Evolutionary conservation across 53 echinoderm and acorn worm species (phyloP).

Genomic region (Antedon mediterranea): DNA sequence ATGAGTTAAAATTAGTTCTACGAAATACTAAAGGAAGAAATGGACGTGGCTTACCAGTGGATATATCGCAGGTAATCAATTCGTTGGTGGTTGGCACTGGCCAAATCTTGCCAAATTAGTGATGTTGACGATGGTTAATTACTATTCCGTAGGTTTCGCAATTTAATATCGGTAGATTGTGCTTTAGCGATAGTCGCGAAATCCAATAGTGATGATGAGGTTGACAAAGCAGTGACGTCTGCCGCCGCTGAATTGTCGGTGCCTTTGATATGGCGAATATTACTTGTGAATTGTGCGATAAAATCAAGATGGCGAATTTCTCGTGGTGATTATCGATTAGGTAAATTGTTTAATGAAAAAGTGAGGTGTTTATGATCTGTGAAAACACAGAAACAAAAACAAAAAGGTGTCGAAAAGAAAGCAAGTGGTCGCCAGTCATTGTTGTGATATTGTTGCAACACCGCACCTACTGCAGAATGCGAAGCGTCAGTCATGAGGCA

Average conservation of each 20-base stretch:
- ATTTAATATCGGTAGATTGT: too few species aligned
- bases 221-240: too few species aligned
- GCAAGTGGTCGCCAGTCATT: constrained; percentile 11
- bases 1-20: constrained; percentile 16
- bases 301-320: constrained; percentile 1
- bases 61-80: constrained; percentile 26
- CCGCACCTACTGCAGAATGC: constrained; percentile 19
- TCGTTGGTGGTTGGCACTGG: too few species aligned
- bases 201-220: too few species aligned
- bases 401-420: constrained; percentile 14
- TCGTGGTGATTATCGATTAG: constrained; percentile 5
- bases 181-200: too few species aligned
- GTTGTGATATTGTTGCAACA: constrained; percentile 21
- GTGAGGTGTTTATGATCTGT: constrained; percentile 19
- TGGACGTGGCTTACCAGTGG: constrained; percentile 33
- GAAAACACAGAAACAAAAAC: constrained; percentile 3
- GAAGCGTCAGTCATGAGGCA: constrained; percentile 31
- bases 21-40: constrained; percentile 16
- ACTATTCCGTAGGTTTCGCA: too few species aligned
- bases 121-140: too few species aligned
- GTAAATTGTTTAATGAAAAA: not conserved
- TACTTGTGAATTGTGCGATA: too few species aligned
- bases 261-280: too few species aligned
- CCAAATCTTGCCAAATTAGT: too few species aligned
- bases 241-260: too few species aligned